These are phyloP conservation scores for Paramuricea clavata DNA, from an alignment of 92 coral and sea anemone genomes.

Conservation along the genomic window DNA sequence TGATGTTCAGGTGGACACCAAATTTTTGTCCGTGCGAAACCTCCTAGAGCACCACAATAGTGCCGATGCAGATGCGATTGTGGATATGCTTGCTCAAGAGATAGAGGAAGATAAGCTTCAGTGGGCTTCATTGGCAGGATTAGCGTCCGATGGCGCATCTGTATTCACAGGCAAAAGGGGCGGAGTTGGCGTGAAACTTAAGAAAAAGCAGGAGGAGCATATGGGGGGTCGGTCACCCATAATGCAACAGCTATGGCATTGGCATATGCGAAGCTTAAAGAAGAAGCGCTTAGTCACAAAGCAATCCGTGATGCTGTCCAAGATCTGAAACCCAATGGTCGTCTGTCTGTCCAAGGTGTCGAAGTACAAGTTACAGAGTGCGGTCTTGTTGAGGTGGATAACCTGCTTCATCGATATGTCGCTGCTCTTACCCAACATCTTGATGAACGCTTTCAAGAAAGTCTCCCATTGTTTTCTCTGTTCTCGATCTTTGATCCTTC, in stretches of 20 bases:
- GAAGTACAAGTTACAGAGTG: constrained; percentile 23
- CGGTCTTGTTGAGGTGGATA: constrained; percentile 43
- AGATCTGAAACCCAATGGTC: constrained; percentile 42
- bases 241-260: constrained; percentile 39
- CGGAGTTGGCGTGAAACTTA: constrained; percentile 47
- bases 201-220: constrained; percentile 2
- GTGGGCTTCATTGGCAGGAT: constrained; percentile 35
- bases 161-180: constrained; percentile 37
- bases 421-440: constrained; percentile 57
- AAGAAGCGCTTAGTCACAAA: constrained; percentile 53
- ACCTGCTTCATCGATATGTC: constrained; percentile 39
- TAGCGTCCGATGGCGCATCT: constrained; percentile 44
- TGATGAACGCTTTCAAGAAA: constrained; percentile 38
- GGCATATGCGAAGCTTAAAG: constrained; percentile 30
- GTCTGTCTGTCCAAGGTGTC: constrained; percentile 47
- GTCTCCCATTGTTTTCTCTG: constrained; percentile 52
- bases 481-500: constrained; percentile 43
- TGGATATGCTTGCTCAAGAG: constrained; percentile 51
- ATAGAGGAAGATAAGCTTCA: constrained; percentile 33
- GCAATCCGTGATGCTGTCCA: constrained; percentile 52
- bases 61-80: constrained; percentile 53
- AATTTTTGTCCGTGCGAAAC: constrained; percentile 40
- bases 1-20: constrained; percentile 23
- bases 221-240: neutral
- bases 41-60: constrained; percentile 37